These are phyloP conservation scores for Nannoperca australis DNA, from an alignment of 2,797 vertebrate genomes.

Conservation along the genomic window DNA sequence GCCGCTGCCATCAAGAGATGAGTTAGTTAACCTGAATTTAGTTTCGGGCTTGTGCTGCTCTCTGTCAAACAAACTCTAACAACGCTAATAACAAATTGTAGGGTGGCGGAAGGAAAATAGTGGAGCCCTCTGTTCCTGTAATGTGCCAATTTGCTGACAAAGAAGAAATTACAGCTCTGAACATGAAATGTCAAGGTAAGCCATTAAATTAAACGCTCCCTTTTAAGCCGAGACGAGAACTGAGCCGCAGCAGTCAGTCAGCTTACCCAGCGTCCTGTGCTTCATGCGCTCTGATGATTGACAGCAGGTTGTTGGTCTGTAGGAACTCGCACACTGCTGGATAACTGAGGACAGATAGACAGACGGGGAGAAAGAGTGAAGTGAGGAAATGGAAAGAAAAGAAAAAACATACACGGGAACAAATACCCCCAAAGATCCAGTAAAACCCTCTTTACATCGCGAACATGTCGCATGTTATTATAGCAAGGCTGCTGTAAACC, in stretches of 20 bases:
- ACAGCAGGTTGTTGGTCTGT: constrained; percentile 99
- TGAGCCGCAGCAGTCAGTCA: constrained; percentile 34
- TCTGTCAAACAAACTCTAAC: constrained; percentile 22
- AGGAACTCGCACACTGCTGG: constrained; percentile 98
- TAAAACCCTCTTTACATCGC: constrained; percentile 4
- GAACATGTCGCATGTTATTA: constrained; percentile 9
- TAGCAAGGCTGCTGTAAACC: constrained; percentile 17
- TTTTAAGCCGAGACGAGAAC: constrained; percentile 48
- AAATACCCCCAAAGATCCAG: constrained; percentile 2
- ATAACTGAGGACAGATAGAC: constrained; percentile 85
- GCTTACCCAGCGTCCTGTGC: constrained; percentile 97
- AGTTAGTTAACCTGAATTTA: constrained; percentile 36
- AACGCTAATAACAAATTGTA: constrained; percentile 31
- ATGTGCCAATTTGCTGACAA: constrained; percentile 34
- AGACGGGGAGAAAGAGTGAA: not conserved
- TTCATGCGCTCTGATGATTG: constrained; percentile 98
- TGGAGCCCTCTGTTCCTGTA: constrained; percentile 22
- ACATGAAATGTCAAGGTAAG: constrained; percentile 55
- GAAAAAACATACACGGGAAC: not conserved
- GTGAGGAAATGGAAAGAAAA: not conserved
- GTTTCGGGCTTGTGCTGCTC: not conserved
- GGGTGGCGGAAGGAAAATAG: constrained; percentile 13
- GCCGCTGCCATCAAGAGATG: not conserved
- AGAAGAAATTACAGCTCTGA: constrained; percentile 29
- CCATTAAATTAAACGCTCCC: constrained; percentile 55